These are phyloP conservation scores for Campylorhamphus procurvoides DNA, from an alignment of 2,113 vertebrate genomes.

Conservation along the genomic window DNA sequence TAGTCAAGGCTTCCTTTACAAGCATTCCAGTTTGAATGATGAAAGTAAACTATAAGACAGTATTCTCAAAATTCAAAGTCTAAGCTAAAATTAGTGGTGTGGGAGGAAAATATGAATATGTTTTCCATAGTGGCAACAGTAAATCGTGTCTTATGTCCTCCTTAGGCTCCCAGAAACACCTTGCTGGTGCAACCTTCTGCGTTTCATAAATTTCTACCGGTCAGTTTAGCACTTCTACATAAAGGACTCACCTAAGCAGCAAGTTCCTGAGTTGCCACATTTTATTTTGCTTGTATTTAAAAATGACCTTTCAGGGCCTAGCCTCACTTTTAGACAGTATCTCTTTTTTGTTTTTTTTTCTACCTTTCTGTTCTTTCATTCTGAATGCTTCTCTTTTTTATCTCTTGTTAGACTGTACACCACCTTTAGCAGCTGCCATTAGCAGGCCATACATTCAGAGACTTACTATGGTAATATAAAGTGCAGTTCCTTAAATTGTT, in stretches of 20 bases:
- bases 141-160: neutral
- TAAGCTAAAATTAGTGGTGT: neutral
- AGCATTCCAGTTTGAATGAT: neutral
- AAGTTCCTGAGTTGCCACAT: neutral
- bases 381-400: neutral
- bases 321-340: neutral
- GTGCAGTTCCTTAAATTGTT: neutral
- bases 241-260: neutral
- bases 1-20: neutral
- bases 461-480: neutral
- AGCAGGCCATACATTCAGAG: neutral
- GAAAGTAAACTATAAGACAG: neutral
- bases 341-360: neutral
- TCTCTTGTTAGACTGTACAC: neutral
- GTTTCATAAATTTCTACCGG: neutral
- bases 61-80: neutral
- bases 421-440: neutral
- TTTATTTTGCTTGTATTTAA: neutral
- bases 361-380: neutral
- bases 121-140: neutral
- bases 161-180: neutral
- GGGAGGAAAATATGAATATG: neutral
- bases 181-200: neutral
- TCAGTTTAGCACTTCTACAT: neutral
- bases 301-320: neutral